These are phyloP conservation scores for Neotoma lepida DNA, from an alignment of 2,113 vertebrate genomes.

Conservation along the genomic window DNA sequence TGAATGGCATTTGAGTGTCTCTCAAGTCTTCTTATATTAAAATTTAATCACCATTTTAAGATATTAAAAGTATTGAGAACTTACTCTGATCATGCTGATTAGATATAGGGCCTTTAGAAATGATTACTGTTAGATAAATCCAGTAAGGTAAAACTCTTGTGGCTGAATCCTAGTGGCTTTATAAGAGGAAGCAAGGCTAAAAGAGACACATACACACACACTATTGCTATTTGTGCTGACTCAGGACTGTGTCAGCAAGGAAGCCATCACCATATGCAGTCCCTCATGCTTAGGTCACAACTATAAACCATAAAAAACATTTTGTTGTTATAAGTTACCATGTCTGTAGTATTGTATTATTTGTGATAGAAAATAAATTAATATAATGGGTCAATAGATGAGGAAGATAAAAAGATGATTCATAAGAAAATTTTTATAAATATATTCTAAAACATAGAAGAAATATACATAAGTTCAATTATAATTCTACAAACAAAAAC, in stretches of 20 bases:
- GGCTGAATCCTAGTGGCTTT: background rate
- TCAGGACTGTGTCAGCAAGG: background rate
- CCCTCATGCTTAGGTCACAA: background rate
- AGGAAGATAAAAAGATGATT: conserved; percentile 20
- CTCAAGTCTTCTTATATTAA: background rate
- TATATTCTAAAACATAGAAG: conserved; percentile 9
- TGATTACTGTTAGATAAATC: background rate
- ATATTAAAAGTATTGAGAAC: background rate
- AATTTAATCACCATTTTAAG: background rate
- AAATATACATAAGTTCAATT: background rate
- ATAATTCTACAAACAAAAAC: conserved; percentile 1
- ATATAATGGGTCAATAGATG: background rate
- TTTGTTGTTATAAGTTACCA: background rate
- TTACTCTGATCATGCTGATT: background rate
- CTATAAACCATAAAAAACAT: background rate
- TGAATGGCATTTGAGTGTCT: background rate
- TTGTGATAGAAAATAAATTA: background rate
- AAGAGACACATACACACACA: background rate
- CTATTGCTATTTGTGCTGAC: background rate
- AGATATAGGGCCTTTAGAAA: background rate
- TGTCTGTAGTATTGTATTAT: background rate
- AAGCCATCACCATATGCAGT: background rate
- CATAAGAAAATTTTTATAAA: background rate
- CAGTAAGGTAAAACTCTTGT: background rate
- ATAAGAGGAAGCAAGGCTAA: background rate